A percentile compares a stretch with the other conserved stretches of the same genome.
Evolutionary conservation across 1,140 invertebrate genomes (phyloP).

Genomic region (Laodelphax striatellus): DNA sequence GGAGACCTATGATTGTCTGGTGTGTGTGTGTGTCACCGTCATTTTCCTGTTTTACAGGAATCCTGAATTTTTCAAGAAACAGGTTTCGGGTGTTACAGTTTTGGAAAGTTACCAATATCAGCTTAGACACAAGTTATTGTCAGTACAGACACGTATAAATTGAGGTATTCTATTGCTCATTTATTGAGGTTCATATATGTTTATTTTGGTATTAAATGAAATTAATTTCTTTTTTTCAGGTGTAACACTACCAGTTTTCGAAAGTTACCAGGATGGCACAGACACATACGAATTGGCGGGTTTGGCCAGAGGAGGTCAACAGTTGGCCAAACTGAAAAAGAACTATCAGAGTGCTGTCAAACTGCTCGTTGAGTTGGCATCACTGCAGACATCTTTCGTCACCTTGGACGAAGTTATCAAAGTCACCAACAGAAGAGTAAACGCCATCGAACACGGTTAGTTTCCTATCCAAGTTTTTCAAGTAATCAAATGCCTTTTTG

Average conservation of each 20-base stretch:
- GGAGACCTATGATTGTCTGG: too few species aligned
- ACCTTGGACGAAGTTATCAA: conserved; percentile 96
- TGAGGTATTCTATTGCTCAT: too few species aligned
- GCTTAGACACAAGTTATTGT: not conserved
- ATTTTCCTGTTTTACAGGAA: too few species aligned
- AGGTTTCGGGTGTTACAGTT: too few species aligned
- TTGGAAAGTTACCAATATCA: too few species aligned
- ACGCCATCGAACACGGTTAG: conserved; percentile 97
- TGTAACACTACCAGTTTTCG: conserved; percentile 91
- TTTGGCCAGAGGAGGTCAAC: conserved; percentile 86
- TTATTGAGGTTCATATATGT: too few species aligned
- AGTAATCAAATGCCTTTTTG: too few species aligned
- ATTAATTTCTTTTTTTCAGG: conserved; percentile 32
- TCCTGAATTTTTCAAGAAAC: too few species aligned
- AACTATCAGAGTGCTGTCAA: conserved; percentile 90
- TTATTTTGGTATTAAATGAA: too few species aligned
- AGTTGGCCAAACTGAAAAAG: conserved; percentile 88
- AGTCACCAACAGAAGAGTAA: conserved; percentile 95
- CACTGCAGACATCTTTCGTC: conserved; percentile 92
- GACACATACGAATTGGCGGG: conserved; percentile 91
- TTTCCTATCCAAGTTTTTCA: not conserved
- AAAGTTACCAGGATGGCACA: conserved; percentile 87
- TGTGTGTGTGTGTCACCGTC: too few species aligned
- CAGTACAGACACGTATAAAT: too few species aligned
- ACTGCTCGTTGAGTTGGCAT: conserved; percentile 85